phyloP scores from a whole-genome alignment of 2,113 vertebrate species.

The Chelonoidis abingdonii region DNA sequence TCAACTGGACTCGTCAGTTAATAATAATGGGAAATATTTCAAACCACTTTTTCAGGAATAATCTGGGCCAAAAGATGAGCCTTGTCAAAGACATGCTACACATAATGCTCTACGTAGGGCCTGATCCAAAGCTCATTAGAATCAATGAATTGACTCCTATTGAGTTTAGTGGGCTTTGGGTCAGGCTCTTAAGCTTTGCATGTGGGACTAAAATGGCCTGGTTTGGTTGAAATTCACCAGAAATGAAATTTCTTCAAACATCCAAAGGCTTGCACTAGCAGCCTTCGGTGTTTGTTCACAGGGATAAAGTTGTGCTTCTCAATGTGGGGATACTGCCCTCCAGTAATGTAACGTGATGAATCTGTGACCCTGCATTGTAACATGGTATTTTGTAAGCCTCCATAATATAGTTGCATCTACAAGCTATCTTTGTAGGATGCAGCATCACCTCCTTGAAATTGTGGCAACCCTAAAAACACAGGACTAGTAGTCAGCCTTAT shows the following conservation, averaged over 20 bases:
- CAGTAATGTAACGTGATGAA: conserved; percentile 4
- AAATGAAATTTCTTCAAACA: neutral
- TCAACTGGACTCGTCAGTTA: neutral
- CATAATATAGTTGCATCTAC: neutral
- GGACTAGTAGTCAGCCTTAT: neutral
- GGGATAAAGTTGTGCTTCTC: neutral
- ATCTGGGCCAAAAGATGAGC: neutral
- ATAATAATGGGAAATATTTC: neutral
- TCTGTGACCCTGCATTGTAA: neutral
- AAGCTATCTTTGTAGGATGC: conserved; percentile 40
- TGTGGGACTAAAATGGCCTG: neutral
- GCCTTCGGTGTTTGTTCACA: neutral
- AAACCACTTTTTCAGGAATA: neutral
- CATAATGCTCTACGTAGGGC: neutral
- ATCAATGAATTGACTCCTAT: neutral
- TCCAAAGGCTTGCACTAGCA: neutral
- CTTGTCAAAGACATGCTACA: neutral
- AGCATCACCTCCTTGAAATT: neutral
- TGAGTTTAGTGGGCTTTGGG: neutral
- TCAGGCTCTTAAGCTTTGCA: neutral
- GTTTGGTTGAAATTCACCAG: neutral
- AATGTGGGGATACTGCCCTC: neutral
- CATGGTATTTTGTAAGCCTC: conserved; percentile 2
- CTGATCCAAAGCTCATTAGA: neutral
- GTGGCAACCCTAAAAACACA: neutral